A percentile compares a stretch with the other conserved stretches of the same genome.
Evolutionary conservation across 2,888 invertebrate genomes (phyloP).

Genomic region (Cryptocephalus moraei): DNA sequence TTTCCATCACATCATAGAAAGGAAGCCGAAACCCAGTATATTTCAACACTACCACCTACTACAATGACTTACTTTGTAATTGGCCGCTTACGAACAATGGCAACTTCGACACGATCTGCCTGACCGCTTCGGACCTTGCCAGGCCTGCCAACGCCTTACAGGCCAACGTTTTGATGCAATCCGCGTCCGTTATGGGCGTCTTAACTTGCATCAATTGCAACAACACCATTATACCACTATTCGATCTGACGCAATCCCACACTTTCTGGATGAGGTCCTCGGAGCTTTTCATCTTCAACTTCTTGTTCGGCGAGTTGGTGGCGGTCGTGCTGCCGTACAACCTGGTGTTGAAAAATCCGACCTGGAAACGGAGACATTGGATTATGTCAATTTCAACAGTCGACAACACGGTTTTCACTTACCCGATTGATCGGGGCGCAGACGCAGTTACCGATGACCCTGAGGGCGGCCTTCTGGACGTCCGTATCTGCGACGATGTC

Average conservation of each 20-base stretch:
- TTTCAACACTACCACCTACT: too few species aligned
- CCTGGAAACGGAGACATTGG: too few species aligned
- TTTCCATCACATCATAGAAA: too few species aligned
- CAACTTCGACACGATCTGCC: conserved; percentile 91
- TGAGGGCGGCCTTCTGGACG: conserved; percentile 82
- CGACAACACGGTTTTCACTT: conserved; percentile 12
- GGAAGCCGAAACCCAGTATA: too few species aligned
- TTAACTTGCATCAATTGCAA: conserved; percentile 83
- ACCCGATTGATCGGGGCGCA: conserved; percentile 82
- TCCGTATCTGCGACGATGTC: conserved; percentile 86
- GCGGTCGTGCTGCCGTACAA: conserved; percentile 7
- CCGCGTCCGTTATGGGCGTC: conserved; percentile 94
- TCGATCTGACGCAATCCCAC: conserved; percentile 89
- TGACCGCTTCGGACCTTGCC: conserved; percentile 83
- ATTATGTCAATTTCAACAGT: neutral
- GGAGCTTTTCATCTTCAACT: conserved; percentile 51
- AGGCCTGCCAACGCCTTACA: conserved; percentile 89
- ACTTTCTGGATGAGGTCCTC: conserved; percentile 86
- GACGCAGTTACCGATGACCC: conserved; percentile 87
- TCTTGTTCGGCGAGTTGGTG: conserved; percentile 48
- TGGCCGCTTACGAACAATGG: conserved; percentile 90
- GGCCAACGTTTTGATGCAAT: conserved; percentile 85
- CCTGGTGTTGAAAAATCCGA: conserved; percentile 25
- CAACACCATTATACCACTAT: conserved; percentile 93
- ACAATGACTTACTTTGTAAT: conserved; percentile 58